Conservation (phyloP, 2,113 vertebrate species). For the Zosterops lateralis region DNA sequence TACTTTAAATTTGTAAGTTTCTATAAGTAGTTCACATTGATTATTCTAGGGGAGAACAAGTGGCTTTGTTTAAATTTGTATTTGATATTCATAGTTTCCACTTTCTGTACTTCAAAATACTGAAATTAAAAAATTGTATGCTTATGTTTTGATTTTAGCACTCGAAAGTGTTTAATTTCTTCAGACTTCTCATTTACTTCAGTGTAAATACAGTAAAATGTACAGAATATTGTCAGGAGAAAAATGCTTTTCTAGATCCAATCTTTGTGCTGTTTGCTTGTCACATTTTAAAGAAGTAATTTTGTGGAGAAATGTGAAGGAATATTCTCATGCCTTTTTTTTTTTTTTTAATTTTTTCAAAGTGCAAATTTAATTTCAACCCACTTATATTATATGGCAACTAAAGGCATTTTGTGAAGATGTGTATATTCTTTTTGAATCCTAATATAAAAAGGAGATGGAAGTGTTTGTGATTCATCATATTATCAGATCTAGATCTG, state of each 20-base stretch:
- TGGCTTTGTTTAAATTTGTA: constrained; percentile 82
- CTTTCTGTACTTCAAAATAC: constrained; percentile 81
- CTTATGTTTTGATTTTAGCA: constrained; percentile 79
- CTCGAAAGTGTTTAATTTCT: constrained; percentile 72
- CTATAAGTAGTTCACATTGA: constrained; percentile 76
- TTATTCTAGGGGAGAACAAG: constrained; percentile 75
- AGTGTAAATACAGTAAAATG: constrained; percentile 41
- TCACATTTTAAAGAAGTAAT: not conserved
- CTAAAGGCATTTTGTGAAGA: not conserved
- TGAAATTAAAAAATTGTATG: constrained; percentile 82
- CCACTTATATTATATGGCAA: not conserved
- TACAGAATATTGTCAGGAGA: not conserved
- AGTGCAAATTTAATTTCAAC: not conserved
- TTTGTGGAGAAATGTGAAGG: not conserved
- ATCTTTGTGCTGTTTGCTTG: not conserved
- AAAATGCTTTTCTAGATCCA: not conserved
- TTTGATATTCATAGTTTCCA: constrained; percentile 78
- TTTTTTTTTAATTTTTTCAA: not conserved
- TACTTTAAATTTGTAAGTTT: constrained; percentile 80
- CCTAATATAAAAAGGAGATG: not conserved
- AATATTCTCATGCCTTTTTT: not conserved
- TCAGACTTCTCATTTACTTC: constrained; percentile 38
- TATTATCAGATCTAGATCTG: not conserved
- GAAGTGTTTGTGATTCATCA: not conserved
- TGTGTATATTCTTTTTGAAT: constrained; percentile 3